phyloP scores from a whole-genome alignment of 2,797 vertebrate species.

The Selene dorsalis region DNA sequence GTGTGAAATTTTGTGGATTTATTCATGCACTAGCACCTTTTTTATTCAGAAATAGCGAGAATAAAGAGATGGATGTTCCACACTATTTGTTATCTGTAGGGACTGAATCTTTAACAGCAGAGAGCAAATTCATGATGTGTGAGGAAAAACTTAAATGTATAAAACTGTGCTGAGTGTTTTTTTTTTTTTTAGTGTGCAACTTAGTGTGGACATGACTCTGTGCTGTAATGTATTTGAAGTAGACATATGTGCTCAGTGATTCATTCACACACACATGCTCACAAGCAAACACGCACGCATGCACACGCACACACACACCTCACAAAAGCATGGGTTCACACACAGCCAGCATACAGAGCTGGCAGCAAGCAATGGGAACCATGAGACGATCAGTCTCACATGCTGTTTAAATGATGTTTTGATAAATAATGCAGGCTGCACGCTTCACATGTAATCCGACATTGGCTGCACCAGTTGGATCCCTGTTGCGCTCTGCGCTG shows the following conservation, averaged over 20 bases:
- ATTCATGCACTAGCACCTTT: slow-evolving; percentile 5
- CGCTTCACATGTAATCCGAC: slow-evolving; percentile 68
- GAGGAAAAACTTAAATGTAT: background rate
- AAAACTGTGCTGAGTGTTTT: background rate
- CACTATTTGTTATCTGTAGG: slow-evolving; percentile 16
- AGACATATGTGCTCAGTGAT: slow-evolving; percentile 25
- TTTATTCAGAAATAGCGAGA: slow-evolving; percentile 35
- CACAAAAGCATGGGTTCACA: slow-evolving; percentile 17
- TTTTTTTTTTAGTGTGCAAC: background rate
- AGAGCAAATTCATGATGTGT: background rate
- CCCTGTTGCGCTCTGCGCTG: slow-evolving; percentile 38
- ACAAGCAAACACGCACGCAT: background rate
- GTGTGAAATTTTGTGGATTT: slow-evolving; percentile 19
- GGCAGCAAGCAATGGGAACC: slow-evolving; percentile 44
- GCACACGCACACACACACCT: slow-evolving; percentile 3
- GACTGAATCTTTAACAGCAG: slow-evolving; percentile 1
- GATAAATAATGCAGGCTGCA: slow-evolving; percentile 78
- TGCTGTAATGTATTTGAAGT: slow-evolving; percentile 24
- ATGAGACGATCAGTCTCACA: slow-evolving; percentile 57
- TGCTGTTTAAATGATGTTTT: slow-evolving; percentile 74
- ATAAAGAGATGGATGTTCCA: slow-evolving; percentile 16
- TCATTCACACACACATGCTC: background rate
- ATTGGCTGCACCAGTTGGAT: slow-evolving; percentile 61
- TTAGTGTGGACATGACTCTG: background rate
- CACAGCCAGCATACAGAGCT: slow-evolving; percentile 30